Evolutionary conservation across 2,113 vertebrate genomes (phyloP).

Genomic region (Percopsis transmontana): DNA sequence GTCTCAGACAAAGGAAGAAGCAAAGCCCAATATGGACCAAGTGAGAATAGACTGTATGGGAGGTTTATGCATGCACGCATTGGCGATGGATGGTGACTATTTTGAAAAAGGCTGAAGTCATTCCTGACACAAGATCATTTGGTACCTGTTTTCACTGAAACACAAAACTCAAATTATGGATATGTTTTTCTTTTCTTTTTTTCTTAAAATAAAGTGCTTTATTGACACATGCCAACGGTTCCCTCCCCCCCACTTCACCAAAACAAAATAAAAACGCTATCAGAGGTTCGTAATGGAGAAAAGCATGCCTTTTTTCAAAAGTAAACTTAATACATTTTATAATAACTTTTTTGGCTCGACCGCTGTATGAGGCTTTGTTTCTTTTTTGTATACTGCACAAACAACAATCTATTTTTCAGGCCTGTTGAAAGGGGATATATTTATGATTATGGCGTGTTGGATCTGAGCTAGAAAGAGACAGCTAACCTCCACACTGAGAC

Average conservation of each 20-base stretch:
- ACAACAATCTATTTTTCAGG: constrained; percentile 79
- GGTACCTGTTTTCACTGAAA: constrained; percentile 75
- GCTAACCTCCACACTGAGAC: constrained; percentile 63
- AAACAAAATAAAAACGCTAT: constrained; percentile 29
- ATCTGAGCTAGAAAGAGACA: constrained; percentile 62
- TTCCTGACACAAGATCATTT: constrained; percentile 66
- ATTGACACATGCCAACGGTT: constrained; percentile 67
- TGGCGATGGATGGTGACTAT: constrained; percentile 55
- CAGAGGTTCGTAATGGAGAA: constrained; percentile 43
- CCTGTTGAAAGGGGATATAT: constrained; percentile 64
- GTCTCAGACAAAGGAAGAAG: constrained; percentile 79
- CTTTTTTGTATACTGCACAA: constrained; percentile 72
- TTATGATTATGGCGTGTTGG: constrained; percentile 56
- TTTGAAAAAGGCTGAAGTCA: constrained; percentile 69
- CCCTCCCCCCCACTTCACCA: constrained; percentile 49
- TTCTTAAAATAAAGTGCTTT: constrained; percentile 62
- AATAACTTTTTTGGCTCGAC: constrained; percentile 66
- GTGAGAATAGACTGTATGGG: constrained; percentile 62
- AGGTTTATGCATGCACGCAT: constrained; percentile 62
- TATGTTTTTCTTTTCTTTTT: no score
- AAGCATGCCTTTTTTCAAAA: constrained; percentile 79
- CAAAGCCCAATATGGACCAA: constrained; percentile 77
- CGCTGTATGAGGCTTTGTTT: constrained; percentile 80
- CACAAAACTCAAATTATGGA: constrained; percentile 61
- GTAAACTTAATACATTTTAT: constrained; percentile 76